Percentiles rank a stretch among this genome's conserved stretches.
Conservation (phyloP, 2,888 invertebrate species). For the Macrophya alboannulata region DNA sequence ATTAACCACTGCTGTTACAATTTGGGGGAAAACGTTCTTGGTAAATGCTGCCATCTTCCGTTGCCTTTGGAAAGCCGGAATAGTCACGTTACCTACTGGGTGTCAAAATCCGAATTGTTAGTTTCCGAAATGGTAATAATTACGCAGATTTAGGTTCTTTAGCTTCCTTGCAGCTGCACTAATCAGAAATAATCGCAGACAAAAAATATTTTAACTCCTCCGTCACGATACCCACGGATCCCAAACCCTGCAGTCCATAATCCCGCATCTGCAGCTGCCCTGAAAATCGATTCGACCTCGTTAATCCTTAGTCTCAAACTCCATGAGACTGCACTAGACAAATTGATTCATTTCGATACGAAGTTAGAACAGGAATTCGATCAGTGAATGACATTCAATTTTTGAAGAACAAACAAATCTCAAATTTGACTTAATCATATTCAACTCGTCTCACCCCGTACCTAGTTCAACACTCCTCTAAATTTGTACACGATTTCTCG, state of each 20-base stretch:
- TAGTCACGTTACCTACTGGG: conserved; percentile 25
- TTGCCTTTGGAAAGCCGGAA: conserved; percentile 1
- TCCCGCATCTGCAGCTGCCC: neutral
- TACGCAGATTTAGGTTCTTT: neutral
- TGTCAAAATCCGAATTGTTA: neutral
- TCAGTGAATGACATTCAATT: neutral
- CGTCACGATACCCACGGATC: neutral
- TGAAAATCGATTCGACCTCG: conserved; percentile 12
- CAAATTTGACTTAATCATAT: neutral
- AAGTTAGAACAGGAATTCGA: neutral
- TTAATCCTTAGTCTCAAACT: neutral
- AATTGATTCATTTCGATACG: neutral
- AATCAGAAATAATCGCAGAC: neutral
- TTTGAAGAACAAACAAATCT: neutral
- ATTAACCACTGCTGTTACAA: neutral
- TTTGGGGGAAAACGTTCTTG: conserved; percentile 1
- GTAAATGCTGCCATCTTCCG: conserved; percentile 46
- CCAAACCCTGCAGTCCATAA: neutral
- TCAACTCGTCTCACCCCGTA: neutral
- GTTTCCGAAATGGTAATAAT: neutral
- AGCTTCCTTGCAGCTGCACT: neutral
- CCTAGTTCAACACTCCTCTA: neutral
- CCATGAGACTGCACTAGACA: neutral
- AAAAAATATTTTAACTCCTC: neutral
- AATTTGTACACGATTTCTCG: neutral